These are phyloP conservation scores for Thaumatotibia leucotreta DNA, from an alignment of 1,140 invertebrate species.

Conservation along the genomic window DNA sequence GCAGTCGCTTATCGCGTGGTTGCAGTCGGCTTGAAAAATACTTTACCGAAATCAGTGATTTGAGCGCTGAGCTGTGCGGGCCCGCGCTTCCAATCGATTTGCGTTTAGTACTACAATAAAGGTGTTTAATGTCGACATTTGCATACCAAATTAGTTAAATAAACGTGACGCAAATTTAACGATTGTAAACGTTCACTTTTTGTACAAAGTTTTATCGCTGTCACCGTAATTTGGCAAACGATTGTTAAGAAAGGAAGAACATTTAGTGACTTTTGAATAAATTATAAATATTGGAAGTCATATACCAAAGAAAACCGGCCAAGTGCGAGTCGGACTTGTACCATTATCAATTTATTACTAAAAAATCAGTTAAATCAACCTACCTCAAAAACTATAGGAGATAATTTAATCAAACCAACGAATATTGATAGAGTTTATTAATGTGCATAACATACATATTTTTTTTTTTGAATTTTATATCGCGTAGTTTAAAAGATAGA, in stretches of 20 bases:
- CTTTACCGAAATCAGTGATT: constrained; percentile 50
- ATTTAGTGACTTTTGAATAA: background rate
- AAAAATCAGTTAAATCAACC: too few species aligned
- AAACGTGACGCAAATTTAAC: constrained; percentile 20
- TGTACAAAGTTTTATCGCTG: constrained; percentile 10
- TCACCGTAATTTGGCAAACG: background rate
- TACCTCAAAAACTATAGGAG: too few species aligned
- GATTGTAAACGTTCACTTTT: constrained; percentile 14
- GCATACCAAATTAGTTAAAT: constrained; percentile 32
- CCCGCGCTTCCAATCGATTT: constrained; percentile 68
- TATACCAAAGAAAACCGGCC: too few species aligned
- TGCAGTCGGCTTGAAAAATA: constrained; percentile 74
- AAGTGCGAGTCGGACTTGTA: too few species aligned
- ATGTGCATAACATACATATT: too few species aligned
- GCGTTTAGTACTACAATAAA: constrained; percentile 60
- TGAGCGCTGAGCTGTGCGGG: constrained; percentile 37
- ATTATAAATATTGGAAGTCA: too few species aligned
- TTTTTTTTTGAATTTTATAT: too few species aligned
- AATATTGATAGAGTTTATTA: too few species aligned
- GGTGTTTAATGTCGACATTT: constrained; percentile 55
- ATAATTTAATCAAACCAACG: too few species aligned
- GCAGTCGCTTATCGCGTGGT: constrained; percentile 58
- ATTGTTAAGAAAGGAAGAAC: background rate
- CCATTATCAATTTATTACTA: too few species aligned
- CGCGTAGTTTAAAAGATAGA: too few species aligned